These are phyloP conservation scores for Drosophila neonasuta DNA, from an alignment of 2,888 invertebrate genomes.

Conservation along the genomic window DNA sequence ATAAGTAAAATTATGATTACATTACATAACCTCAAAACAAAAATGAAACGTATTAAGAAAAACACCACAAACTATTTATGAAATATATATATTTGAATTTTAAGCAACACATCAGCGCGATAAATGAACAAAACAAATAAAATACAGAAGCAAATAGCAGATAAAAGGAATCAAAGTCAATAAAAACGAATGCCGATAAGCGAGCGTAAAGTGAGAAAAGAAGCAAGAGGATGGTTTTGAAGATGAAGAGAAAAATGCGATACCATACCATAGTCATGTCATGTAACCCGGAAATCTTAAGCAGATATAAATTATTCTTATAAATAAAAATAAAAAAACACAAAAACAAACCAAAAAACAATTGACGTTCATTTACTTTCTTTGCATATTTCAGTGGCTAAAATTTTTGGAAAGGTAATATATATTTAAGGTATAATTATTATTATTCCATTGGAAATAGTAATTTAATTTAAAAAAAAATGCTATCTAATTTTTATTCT, in stretches of 20 bases:
- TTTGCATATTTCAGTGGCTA: neutral
- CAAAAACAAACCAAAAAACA: constrained; percentile 41
- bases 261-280: constrained; percentile 77
- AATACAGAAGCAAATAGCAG: constrained; percentile 34
- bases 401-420: neutral
- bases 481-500: too few relatives aligned
- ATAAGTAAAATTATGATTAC: constrained; percentile 47
- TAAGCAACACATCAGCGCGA: constrained; percentile 49
- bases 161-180: constrained; percentile 38
- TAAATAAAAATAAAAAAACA: constrained; percentile 71
- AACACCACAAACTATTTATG: constrained; percentile 24
- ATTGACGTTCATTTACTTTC: neutral
- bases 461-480: too few relatives aligned
- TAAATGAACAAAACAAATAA: constrained; percentile 4
- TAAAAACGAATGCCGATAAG: constrained; percentile 38
- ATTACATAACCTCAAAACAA: constrained; percentile 29
- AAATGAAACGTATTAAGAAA: constrained; percentile 16
- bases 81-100: constrained; percentile 53
- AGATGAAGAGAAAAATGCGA: constrained; percentile 41
- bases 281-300: constrained; percentile 76
- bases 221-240: constrained; percentile 12
- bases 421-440: too few relatives aligned
- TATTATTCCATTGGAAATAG: too few relatives aligned
- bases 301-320: constrained; percentile 81
- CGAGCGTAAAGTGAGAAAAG: constrained; percentile 26